Percentiles rank a stretch among this genome's conserved stretches.
These are phyloP conservation scores for Coelinius sp. DNA, from an alignment of 2,888 invertebrate species.

Conservation along the genomic window DNA sequence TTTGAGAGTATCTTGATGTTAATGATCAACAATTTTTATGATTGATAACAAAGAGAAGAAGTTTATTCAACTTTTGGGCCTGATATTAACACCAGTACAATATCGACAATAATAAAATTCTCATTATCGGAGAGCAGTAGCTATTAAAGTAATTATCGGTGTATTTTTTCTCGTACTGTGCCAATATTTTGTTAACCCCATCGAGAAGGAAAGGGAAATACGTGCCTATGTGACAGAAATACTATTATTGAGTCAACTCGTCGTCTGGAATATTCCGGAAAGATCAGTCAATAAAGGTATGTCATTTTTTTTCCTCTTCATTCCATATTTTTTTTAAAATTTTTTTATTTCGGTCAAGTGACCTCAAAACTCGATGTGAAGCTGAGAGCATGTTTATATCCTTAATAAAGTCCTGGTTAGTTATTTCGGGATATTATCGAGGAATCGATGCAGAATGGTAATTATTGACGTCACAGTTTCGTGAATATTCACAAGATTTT, in stretches of 20 bases:
- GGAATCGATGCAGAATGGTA: not conserved
- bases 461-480: not conserved
- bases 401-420: not conserved
- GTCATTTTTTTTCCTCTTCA: not conserved
- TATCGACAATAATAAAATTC: not conserved
- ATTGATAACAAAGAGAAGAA: not conserved
- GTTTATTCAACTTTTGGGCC: not conserved
- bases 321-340: not conserved
- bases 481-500: constrained; percentile 1
- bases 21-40: not conserved
- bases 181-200: not conserved
- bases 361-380: not conserved
- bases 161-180: not conserved
- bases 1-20: not conserved
- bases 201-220: not conserved
- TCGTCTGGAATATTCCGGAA: not conserved
- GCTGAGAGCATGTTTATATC: not conserved
- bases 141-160: not conserved
- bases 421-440: not conserved
- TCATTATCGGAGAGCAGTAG: not conserved
- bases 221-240: constrained; percentile 14
- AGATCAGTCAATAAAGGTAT: constrained; percentile 14
- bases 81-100: not conserved
- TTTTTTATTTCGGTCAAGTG: constrained; percentile 5
- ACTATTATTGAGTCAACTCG: not conserved